These are phyloP conservation scores for Mimumesa dahlbomi DNA, from an alignment of 2,888 invertebrate genomes.

Conservation along the genomic window DNA sequence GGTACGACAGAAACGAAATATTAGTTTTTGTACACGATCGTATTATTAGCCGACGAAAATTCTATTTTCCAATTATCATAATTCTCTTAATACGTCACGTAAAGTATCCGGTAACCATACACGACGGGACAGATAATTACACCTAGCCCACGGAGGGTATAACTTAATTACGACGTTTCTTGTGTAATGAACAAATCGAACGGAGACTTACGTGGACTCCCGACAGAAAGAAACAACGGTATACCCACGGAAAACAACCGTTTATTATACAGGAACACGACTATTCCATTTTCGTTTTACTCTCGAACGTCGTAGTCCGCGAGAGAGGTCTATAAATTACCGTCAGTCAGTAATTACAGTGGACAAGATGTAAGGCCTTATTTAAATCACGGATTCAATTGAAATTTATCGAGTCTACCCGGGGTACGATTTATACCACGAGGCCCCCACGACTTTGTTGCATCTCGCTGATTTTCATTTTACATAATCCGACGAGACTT, in stretches of 20 bases:
- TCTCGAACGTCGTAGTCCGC: neutral
- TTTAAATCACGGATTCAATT: constrained; percentile 6
- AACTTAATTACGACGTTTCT: neutral
- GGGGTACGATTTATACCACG: constrained; percentile 3
- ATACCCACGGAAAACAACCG: neutral
- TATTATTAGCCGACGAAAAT: no score
- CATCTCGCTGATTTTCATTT: neutral
- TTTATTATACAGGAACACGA: neutral
- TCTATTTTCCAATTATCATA: no score
- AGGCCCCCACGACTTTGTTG: no score
- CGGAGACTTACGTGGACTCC: neutral
- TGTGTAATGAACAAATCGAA: neutral
- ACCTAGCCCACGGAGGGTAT: no score
- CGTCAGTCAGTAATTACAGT: constrained; percentile 16
- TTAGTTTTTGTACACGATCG: no score
- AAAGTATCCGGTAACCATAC: no score
- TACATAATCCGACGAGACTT: neutral
- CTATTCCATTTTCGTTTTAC: constrained; percentile 8
- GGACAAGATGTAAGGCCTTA: constrained; percentile 7
- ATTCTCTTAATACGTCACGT: no score
- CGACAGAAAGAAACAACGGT: neutral
- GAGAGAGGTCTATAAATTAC: constrained; percentile 9
- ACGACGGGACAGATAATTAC: no score
- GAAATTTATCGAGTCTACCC: constrained; percentile 10
- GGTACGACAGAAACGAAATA: no score